Percentiles rank a stretch among this genome's conserved stretches.
These are phyloP conservation scores for Helicolenus hilgendorfi DNA, from an alignment of 2,797 vertebrate species.

Conservation along the genomic window DNA sequence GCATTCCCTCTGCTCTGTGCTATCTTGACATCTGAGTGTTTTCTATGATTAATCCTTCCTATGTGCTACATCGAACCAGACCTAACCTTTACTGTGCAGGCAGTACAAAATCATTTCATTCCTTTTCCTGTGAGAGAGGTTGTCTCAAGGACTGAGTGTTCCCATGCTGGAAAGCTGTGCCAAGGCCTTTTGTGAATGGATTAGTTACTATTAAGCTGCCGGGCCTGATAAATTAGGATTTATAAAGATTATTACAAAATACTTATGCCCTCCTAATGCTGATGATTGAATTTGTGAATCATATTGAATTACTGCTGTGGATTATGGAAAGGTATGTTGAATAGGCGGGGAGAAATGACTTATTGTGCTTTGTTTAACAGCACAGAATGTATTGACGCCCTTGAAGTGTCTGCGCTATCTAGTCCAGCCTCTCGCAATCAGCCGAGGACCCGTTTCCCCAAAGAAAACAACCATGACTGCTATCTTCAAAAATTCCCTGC, in stretches of 20 bases:
- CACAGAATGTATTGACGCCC: conserved; percentile 65
- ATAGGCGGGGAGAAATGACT: conserved; percentile 52
- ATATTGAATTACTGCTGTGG: conserved; percentile 83
- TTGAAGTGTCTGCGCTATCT: conserved; percentile 75
- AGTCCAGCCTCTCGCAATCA: conserved; percentile 63
- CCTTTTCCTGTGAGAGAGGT: conserved; percentile 78
- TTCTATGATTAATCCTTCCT: conserved; percentile 80
- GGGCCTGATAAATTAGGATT: conserved; percentile 89
- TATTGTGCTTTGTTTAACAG: conserved; percentile 72
- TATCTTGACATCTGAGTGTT: conserved; percentile 79
- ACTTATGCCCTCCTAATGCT: conserved; percentile 88
- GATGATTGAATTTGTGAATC: conserved; percentile 89
- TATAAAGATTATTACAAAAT: conserved; percentile 91
- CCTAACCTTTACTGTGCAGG: conserved; percentile 82
- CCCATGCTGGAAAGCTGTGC: conserved; percentile 83
- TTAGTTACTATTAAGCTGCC: conserved; percentile 88
- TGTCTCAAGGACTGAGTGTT: conserved; percentile 85
- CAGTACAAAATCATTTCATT: conserved; percentile 78
- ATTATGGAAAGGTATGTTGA: conserved; percentile 80
- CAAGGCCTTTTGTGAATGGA: conserved; percentile 89
- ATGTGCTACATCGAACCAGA: conserved; percentile 73
- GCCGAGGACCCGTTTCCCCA: conserved; percentile 67
- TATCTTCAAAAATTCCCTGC: conserved; percentile 83
- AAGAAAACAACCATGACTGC: conserved; percentile 83
- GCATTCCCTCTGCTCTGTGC: conserved; percentile 43